Evolutionary conservation across 1,140 invertebrate genomes (phyloP), one percentile per base, ranked within the genome.

Genomic region (Drosophila lacteicornis): DNA sequence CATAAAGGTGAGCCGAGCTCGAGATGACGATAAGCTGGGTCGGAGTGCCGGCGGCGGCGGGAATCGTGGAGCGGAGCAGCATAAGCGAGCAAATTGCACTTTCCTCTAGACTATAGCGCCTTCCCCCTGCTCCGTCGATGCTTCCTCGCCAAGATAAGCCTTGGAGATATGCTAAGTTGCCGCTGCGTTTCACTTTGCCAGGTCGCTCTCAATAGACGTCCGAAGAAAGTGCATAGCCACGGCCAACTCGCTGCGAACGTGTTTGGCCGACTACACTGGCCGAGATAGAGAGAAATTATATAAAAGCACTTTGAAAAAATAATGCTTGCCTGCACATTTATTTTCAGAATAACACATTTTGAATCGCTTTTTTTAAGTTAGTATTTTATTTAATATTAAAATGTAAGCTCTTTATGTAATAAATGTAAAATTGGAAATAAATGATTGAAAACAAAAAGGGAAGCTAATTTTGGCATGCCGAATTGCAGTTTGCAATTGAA

Each of bases 141-240:
- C 55, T 49, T 56, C 58, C 82, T 58, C 22, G 59, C 62, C 69
- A 69, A 84, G 84, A 88, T 88, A 90, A 90, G 85, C 84, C 67
- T 68, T 36, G 55, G 38, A 66, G 80, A 88, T 84, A 90, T 75
- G 78, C 74, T 46, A 79, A 88, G 84, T 80, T 84, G 83, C 84
- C 77, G 80, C 65, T 73, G 51, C 63, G 67, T 46, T 73, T 56
- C 69, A 42, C 66, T 51, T 49, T 40, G 38, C 53, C 27, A 33
- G 67, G 19, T 67, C 58, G 70, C 70, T 60, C 56, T 73, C 59
- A 79, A 65, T 75, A 60, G 63, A 55, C 81, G 77, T 43, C 67
- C 63, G 33, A 79, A 70, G 80, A 87, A 82, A 87, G 82, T 87
- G 67, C 70, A 61, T 47, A 55, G 62, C 51, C 50, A 47, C 19